Evolutionary conservation across 2,797 vertebrate species (phyloP), one percentile per base, ranked within the genome.

Genomic region (Gallinago nigripennis): DNA sequence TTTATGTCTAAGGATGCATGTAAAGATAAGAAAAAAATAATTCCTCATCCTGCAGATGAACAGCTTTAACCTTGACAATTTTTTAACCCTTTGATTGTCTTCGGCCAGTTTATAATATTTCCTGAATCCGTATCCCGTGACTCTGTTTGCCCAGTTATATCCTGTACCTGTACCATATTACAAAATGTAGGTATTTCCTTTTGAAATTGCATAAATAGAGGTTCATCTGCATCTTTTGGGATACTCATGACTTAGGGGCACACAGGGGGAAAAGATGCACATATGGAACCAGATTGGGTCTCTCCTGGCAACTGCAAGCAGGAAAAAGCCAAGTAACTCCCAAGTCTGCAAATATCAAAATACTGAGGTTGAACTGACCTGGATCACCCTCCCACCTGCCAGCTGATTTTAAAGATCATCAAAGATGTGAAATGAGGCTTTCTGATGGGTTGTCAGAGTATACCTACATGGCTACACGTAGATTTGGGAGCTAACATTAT

Each of bases 261-360:
- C 12, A 2, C 16, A 1, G 0, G 35, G 33, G 46, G 27, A 43
- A 39, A 71, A 37, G 31, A 28, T 20, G 28, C 27, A 9, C 5
- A 0, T 28, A 1, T 9, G 16, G 20, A 15, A 30, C 23, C 33
- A 1, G 2, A 0, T 1, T 25, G 45, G 11, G 33, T 61, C 31
- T 48, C 30, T 20, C 71, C 76, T 48, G 65, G 24, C 66, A 20
- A 8, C 43, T 53, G 25, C 31, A 33, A 57, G 33, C 28, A 43
- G 45, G 39, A 54, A 39, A 69, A 82, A 86, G 30, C 53, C 45
- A 5, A 50, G 11, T 50, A 56, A 69, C 17, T 86, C 63, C 63
- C 45, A 60, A 8, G 15, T 37, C n/a, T 91, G 65, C 53, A 56
- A 24, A 68, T 25, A 46, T 18, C 43, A 37, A 43, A 64, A 12